Evolutionary conservation across 2,888 invertebrate genomes (phyloP).

Genomic region (Incurvaria masculella): DNA sequence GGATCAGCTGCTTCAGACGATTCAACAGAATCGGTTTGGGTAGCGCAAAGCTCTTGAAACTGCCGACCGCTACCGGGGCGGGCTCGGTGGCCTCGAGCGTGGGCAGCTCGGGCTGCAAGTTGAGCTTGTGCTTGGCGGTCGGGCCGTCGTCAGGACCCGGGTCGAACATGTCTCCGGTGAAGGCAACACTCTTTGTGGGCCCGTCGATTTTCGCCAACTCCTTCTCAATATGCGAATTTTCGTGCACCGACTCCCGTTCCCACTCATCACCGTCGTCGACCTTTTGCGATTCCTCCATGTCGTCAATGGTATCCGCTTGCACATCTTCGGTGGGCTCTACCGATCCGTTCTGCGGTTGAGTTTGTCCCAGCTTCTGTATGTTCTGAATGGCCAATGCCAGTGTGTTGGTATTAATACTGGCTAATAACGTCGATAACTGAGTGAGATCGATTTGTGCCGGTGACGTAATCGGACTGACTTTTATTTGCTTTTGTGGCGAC

Average conservation of each 20-base stretch:
- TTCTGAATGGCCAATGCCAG: slow-evolving; percentile 43
- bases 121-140: slow-evolving; percentile 31
- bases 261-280: slow-evolving; percentile 47
- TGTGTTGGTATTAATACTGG: slow-evolving; percentile 42
- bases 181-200: slow-evolving; percentile 39
- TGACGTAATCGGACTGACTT: neutral
- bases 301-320: too few relatives aligned
- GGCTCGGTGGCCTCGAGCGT: slow-evolving; percentile 16
- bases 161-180: slow-evolving; percentile 50
- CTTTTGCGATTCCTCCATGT: slow-evolving; percentile 21
- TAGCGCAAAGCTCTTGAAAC: slow-evolving; percentile 50
- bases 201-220: slow-evolving; percentile 38
- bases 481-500: neutral
- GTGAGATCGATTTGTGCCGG: slow-evolving; percentile 21
- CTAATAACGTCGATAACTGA: slow-evolving; percentile 29
- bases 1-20: slow-evolving; percentile 37
- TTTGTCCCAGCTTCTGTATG: slow-evolving; percentile 36
- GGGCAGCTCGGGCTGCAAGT: slow-evolving; percentile 28
- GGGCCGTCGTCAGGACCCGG: slow-evolving; percentile 36
- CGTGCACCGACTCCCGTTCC: slow-evolving; percentile 41
- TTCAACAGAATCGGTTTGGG: slow-evolving; percentile 50
- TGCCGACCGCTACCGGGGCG: slow-evolving; percentile 37
- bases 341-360: slow-evolving; percentile 16
- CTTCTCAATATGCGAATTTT: slow-evolving; percentile 37
- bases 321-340: slow-evolving; percentile 12